These are phyloP conservation scores for Tetropium fuscum DNA, from an alignment of 2,888 invertebrate genomes.

Conservation along the genomic window DNA sequence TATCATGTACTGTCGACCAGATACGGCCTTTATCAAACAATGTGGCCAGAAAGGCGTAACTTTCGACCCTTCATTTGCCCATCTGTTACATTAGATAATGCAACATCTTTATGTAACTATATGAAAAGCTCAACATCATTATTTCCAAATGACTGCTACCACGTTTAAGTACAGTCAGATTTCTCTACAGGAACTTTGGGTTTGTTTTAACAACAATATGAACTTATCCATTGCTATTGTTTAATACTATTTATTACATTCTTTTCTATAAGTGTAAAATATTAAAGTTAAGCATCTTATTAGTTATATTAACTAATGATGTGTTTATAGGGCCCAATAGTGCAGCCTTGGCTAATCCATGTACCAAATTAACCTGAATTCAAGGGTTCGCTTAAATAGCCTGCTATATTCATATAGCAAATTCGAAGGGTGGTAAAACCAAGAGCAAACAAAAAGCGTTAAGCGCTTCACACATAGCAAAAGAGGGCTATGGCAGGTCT, in stretches of 20 bases:
- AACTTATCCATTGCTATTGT: too few species aligned
- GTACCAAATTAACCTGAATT: constrained; percentile 13
- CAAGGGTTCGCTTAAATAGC: constrained; percentile 36
- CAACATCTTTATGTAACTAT: constrained; percentile 10
- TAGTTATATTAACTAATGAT: too few species aligned
- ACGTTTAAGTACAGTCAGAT: too few species aligned
- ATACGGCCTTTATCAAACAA: constrained; percentile 46
- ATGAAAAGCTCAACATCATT: too few species aligned
- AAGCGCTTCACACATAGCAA: constrained; percentile 49
- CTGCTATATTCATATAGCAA: constrained; percentile 39
- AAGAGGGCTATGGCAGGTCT: constrained; percentile 48
- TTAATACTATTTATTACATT: too few species aligned
- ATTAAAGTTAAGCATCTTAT: too few species aligned
- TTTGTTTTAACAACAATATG: too few species aligned
- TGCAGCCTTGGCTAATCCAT: too few species aligned
- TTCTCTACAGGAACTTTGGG: too few species aligned
- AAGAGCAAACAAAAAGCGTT: constrained; percentile 49
- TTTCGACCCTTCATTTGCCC: constrained; percentile 47
- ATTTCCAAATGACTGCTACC: too few species aligned
- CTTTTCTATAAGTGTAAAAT: too few species aligned
- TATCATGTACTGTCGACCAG: constrained; percentile 31
- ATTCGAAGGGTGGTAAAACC: constrained; percentile 38
- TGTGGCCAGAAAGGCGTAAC: constrained; percentile 52
- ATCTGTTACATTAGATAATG: constrained; percentile 50
- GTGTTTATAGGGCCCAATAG: too few species aligned